Evolutionary conservation across 2,888 invertebrate species (phyloP).

Genomic region (Microdon myrmicae): DNA sequence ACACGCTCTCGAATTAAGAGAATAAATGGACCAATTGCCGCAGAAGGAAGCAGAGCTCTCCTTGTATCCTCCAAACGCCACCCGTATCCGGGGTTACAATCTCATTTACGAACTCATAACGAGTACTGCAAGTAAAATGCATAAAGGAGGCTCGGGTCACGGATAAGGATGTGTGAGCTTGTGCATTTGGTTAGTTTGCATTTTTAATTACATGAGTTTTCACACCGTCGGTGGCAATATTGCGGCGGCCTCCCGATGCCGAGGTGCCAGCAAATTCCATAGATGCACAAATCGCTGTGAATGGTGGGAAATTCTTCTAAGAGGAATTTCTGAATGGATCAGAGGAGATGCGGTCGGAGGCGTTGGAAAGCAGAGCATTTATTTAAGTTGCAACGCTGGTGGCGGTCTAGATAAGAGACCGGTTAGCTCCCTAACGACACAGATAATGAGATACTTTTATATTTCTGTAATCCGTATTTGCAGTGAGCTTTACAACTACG

Average conservation of each 20-base stretch:
- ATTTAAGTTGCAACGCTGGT: slow-evolving; percentile 28
- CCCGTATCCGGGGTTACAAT: slow-evolving; percentile 29
- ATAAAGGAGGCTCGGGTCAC: background rate
- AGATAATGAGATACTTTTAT: slow-evolving; percentile 26
- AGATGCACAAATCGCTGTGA: slow-evolving; percentile 2
- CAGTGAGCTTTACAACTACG: too few relatives aligned
- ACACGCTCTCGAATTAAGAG: slow-evolving; percentile 40
- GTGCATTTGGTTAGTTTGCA: slow-evolving; percentile 39
- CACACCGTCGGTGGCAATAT: slow-evolving; percentile 14
- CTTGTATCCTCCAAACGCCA: slow-evolving; percentile 5
- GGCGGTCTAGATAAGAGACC: slow-evolving; percentile 38
- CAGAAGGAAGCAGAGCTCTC: slow-evolving; percentile 6
- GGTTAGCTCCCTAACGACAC: slow-evolving; percentile 15
- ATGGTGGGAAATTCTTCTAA: background rate
- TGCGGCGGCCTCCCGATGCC: background rate
- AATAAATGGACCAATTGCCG: slow-evolving; percentile 40
- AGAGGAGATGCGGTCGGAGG: too few relatives aligned
- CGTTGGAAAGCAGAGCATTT: slow-evolving; percentile 37
- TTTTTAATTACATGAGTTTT: slow-evolving; percentile 46
- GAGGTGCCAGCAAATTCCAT: background rate
- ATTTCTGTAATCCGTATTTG: too few relatives aligned
- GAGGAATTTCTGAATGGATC: background rate
- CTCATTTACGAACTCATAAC: slow-evolving; percentile 38
- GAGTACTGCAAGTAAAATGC: slow-evolving; percentile 11
- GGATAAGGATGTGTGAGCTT: too few relatives aligned